A percentile compares a stretch with the other conserved stretches of the same genome.
These are phyloP conservation scores for Halcyon senegalensis DNA, from an alignment of 2,113 vertebrate genomes.

Conservation along the genomic window DNA sequence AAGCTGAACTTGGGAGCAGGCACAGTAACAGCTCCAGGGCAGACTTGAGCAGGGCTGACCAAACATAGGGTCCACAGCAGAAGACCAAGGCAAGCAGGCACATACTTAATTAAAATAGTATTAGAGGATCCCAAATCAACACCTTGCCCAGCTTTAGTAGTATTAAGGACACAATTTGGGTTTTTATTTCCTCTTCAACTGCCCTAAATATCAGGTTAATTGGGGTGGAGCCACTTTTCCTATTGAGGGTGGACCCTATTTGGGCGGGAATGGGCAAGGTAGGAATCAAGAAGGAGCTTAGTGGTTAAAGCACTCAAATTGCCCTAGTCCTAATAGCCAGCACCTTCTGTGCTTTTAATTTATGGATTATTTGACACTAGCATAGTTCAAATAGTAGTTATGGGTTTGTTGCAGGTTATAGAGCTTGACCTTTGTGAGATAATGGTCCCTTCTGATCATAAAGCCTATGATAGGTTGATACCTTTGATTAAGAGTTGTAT, in stretches of 20 bases:
- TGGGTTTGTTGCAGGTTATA: neutral
- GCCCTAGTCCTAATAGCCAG: neutral
- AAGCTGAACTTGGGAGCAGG: neutral
- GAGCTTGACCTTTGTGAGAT: neutral
- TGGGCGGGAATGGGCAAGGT: neutral
- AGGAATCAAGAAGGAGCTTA: neutral
- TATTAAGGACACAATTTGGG: neutral
- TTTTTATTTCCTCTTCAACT: neutral
- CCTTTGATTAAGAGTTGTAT: neutral
- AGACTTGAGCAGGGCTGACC: neutral
- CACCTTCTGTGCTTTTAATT: neutral
- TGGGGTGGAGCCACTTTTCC: neutral
- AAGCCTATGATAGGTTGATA: neutral
- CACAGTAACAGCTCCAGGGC: fast-evolving
- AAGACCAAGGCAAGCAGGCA: neutral
- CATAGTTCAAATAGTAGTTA: neutral
- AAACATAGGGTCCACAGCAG: neutral
- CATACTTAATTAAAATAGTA: neutral
- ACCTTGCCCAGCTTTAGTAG: neutral
- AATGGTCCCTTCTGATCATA: neutral
- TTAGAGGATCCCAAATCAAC: neutral
- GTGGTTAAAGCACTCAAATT: neutral
- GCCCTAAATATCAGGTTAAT: neutral
- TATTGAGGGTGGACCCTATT: neutral
- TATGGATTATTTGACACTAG: neutral